phyloP scores from a whole-genome alignment of 2,888 invertebrate genomes.

The Strigamia crassipes region DNA sequence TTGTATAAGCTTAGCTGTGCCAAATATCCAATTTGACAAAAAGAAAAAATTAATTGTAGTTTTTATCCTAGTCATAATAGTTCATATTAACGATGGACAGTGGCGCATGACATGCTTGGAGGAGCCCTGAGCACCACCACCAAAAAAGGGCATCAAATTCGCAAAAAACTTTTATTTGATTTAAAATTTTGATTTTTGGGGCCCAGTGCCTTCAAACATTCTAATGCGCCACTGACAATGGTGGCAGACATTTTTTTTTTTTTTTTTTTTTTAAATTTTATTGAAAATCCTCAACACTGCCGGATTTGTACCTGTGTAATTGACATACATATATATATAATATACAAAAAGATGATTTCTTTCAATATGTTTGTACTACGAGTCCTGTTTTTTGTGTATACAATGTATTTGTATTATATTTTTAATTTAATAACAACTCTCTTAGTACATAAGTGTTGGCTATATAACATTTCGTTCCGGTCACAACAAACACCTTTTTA shows the following conservation, averaged over 20 bases:
- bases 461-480: not conserved
- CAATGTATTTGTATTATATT: conserved; percentile 20
- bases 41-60: not conserved
- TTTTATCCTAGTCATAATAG: conserved; percentile 1
- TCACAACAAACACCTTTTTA: conserved; percentile 18
- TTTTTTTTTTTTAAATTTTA: not conserved
- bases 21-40: not conserved
- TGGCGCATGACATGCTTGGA: too few relatives aligned
- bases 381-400: conserved; percentile 11
- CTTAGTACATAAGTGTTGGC: conserved; percentile 4
- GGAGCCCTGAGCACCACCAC: too few relatives aligned
- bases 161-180: too few relatives aligned
- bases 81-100: not conserved
- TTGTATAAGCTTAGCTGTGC: conserved; percentile 30
- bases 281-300: too few relatives aligned
- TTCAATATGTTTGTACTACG: not conserved
- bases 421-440: conserved; percentile 18
- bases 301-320: too few relatives aligned
- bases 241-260: not conserved
- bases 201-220: too few relatives aligned
- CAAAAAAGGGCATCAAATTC: too few relatives aligned
- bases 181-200: too few relatives aligned
- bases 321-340: too few relatives aligned
- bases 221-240: too few relatives aligned
- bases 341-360: not conserved